phyloP scores from a whole-genome alignment of 1,140 invertebrate species.

The Calephelis virginiensis region DNA sequence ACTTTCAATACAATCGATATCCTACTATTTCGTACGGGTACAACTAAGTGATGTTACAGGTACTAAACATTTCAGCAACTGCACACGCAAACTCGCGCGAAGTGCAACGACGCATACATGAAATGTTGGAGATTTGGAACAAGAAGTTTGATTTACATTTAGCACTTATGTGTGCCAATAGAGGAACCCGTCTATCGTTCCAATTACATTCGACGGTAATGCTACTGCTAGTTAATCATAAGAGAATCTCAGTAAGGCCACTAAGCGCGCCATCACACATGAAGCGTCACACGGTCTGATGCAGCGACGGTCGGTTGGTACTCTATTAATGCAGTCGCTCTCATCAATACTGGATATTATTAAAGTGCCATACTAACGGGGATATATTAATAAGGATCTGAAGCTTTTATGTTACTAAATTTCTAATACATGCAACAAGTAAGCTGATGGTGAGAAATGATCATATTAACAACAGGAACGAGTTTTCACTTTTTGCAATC shows the following conservation, averaged over 20 bases:
- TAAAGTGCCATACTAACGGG: constrained; percentile 76
- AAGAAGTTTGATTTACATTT: constrained; percentile 74
- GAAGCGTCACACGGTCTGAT: constrained; percentile 67
- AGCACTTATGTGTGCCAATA: constrained; percentile 76
- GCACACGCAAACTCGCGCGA: constrained; percentile 72
- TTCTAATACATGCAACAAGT: constrained; percentile 56
- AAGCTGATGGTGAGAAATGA: constrained; percentile 25
- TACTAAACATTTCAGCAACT: constrained; percentile 53
- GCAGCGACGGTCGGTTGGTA: constrained; percentile 55
- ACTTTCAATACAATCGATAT: constrained; percentile 66
- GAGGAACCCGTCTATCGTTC: constrained; percentile 69
- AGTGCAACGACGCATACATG: constrained; percentile 67
- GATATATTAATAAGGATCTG: constrained; percentile 59
- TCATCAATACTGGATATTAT: constrained; percentile 63
- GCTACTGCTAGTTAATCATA: constrained; percentile 52
- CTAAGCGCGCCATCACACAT: constrained; percentile 70
- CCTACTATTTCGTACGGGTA: constrained; percentile 55
- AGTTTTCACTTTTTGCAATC: background rate
- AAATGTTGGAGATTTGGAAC: constrained; percentile 78
- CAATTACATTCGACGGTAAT: constrained; percentile 57
- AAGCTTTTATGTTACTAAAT: constrained; percentile 53
- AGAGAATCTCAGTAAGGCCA: constrained; percentile 74
- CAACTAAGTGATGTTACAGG: constrained; percentile 54
- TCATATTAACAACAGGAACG: background rate
- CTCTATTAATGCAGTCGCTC: constrained; percentile 52